phyloP scores from a whole-genome alignment of 2,797 vertebrate species.

The Pipistrellus kuhlii region DNA sequence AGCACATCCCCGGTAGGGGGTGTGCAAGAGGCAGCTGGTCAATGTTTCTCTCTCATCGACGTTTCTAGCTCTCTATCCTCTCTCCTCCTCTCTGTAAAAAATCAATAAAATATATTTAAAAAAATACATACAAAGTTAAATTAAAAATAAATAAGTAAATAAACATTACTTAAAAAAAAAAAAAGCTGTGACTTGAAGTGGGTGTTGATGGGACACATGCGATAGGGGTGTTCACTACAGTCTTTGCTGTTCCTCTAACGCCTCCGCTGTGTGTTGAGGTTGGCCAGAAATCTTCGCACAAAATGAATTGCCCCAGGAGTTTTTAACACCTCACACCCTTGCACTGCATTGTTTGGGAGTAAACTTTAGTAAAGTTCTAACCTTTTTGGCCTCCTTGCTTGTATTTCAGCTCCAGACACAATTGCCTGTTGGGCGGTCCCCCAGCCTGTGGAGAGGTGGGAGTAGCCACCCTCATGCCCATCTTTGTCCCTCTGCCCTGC shows the following conservation, averaged over 20 bases:
- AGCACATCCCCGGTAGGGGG: no score
- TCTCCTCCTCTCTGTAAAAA: no score
- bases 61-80: no score
- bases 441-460: fast-evolving
- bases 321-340: background rate
- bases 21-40: no score
- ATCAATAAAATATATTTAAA: no score
- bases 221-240: background rate
- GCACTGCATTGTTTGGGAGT: background rate
- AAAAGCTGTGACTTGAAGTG: background rate
- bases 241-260: background rate
- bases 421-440: background rate
- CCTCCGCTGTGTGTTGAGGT: background rate
- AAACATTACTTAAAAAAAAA: no score
- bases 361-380: background rate
- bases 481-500: fast-evolving
- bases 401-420: background rate
- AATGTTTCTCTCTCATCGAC: no score
- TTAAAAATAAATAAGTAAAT: no score
- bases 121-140: no score
- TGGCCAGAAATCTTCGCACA: background rate
- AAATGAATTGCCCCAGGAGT: background rate
- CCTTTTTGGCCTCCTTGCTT: background rate
- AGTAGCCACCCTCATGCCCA: fast-evolving
- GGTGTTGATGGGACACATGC: background rate